Evolutionary conservation across 2,797 vertebrate genomes (phyloP), one percentile per base, ranked within the genome.

Genomic region (Odontamblyopus lacepedii): DNA sequence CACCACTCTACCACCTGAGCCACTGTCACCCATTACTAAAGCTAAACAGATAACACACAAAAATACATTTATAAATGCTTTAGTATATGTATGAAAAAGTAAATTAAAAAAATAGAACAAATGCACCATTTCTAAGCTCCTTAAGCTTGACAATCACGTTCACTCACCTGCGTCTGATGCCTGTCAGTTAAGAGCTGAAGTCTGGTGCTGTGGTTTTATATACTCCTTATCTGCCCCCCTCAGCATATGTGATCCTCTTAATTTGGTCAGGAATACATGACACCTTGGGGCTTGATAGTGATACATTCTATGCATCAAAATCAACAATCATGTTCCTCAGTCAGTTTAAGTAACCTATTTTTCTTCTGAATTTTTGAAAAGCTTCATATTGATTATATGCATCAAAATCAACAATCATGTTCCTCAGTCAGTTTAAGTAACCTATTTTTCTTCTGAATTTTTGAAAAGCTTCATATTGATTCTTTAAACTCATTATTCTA

Each of bases 241-340:
- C 80, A 81, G 80, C 78, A 69, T 27, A 41, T 68, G 55, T 16
- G n/a, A 61, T 55, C 48, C 4, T 44, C 81, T 81, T 53, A 74
- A 29, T 84, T 84, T 87, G 81, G 82, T 89, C 82, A 88, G 72
- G 82, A 86, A 88, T 84, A 70, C 27, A 72, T 78, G 77, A 80
- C 78, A 83, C 66, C 69, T 78, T 78, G 71, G 48, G 71, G 50
- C 65, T 67, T 83, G 74, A 73, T 44, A 73, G 23, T 73, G 64
- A 83, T 75, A 26, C 11, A 59, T 66, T 72, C 60, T 55, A 12
- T 77, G 23, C 2, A 26, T 59, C 69, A 62, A 67, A 53, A 71
- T 29, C 19, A 65, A 74, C 63, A 63, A 23, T 60, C 27, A 38
- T 53, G 3, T 32, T 70, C 62, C 32, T 16, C 6, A n/a, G 62